Percentiles rank a stretch among this genome's conserved stretches.
Evolutionary conservation across 2,113 vertebrate genomes (phyloP).

Genomic region (Irena cyanogastra): DNA sequence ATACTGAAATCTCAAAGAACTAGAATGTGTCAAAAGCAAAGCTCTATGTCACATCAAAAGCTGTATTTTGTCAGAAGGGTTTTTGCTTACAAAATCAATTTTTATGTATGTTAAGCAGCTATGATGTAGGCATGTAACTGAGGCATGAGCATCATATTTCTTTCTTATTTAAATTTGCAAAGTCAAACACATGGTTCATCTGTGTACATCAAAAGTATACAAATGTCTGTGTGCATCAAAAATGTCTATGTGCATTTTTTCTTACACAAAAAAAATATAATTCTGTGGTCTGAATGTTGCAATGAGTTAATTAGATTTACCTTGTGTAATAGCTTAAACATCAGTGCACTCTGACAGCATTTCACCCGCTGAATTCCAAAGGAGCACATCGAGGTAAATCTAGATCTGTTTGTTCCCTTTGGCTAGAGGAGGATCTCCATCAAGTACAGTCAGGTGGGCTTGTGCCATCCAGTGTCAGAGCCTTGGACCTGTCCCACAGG

Average conservation of each 20-base stretch:
- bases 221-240: not conserved
- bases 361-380: not conserved
- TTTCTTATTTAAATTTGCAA: not conserved
- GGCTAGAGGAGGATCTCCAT: not conserved
- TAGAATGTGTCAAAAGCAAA: not conserved
- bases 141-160: not conserved
- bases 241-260: not conserved
- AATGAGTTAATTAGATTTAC: not conserved
- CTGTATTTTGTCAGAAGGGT: not conserved
- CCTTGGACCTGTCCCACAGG: not conserved
- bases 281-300: not conserved
- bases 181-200: not conserved
- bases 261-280: not conserved
- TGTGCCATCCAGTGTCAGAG: not conserved
- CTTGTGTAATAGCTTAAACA: not conserved
- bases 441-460: not conserved
- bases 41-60: not conserved
- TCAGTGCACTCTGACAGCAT: not conserved
- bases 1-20: not conserved
- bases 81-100: not conserved
- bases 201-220: not conserved
- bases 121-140: not conserved
- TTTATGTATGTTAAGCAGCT: not conserved
- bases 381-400: not conserved
- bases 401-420: not conserved